Percentiles rank a stretch among this genome's conserved stretches.
These are phyloP conservation scores for Ictidomys tridecemlineatus DNA, from an alignment of 2,113 vertebrate species.

Conservation along the genomic window DNA sequence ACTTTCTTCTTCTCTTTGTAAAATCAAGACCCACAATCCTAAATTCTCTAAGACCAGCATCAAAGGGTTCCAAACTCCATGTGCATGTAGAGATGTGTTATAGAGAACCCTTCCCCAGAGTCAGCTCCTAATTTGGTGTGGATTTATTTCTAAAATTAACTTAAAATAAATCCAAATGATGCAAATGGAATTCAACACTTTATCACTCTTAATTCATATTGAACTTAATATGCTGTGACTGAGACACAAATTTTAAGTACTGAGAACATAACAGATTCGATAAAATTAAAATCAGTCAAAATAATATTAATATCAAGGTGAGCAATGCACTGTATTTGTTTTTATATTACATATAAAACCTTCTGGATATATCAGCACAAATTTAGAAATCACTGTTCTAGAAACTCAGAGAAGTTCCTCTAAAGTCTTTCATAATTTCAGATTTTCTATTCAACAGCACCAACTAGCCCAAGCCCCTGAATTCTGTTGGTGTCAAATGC, in stretches of 20 bases:
- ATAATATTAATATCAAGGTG: neutral
- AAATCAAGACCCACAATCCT: neutral
- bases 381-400: neutral
- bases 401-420: neutral
- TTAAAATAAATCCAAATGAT: slow-evolving; percentile 26
- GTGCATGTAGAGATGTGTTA: neutral
- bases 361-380: neutral
- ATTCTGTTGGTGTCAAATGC: neutral
- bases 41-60: neutral
- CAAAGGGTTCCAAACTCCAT: neutral
- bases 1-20: neutral
- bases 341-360: neutral
- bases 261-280: neutral
- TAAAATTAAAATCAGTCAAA: neutral
- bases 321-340: neutral
- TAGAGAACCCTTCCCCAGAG: neutral
- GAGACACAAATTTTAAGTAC: neutral
- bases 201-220: neutral
- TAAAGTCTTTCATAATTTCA: neutral
- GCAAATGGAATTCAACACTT: neutral
- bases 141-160: neutral
- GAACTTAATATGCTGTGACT: neutral
- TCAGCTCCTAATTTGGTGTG: neutral
- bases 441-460: neutral
- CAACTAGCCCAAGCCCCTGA: neutral